A percentile compares a stretch with the other conserved stretches of the same genome.
phyloP scores from a whole-genome alignment of 1,140 invertebrate genomes.

The Steinernema feltiae region DNA sequence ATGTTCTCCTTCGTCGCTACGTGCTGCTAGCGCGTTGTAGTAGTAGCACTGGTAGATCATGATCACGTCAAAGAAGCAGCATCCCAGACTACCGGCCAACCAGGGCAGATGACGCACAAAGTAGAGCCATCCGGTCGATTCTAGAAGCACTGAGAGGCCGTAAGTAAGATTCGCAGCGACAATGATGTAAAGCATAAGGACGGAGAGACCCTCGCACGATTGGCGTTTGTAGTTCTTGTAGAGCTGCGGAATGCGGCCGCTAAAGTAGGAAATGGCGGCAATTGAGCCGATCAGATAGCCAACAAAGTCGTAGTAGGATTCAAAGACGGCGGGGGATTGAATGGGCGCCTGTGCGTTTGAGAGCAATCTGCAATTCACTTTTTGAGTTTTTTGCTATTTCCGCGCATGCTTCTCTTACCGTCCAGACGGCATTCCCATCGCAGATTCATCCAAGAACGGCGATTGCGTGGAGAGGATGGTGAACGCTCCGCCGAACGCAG shows the following conservation, averaged over 20 bases:
- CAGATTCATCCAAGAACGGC: neutral
- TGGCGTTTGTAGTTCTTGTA: slow-evolving; percentile 56
- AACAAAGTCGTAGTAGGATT: slow-evolving; percentile 25
- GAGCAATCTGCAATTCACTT: neutral
- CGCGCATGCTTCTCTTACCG: neutral
- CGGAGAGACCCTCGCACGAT: slow-evolving; percentile 52
- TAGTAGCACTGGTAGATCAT: slow-evolving; percentile 55
- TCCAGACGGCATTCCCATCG: neutral
- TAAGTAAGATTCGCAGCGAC: slow-evolving; percentile 57
- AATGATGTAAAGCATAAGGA: slow-evolving; percentile 58
- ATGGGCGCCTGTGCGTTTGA: neutral
- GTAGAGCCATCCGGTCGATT: slow-evolving; percentile 53
- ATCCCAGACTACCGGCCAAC: slow-evolving; percentile 53
- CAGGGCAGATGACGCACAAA: slow-evolving; percentile 52
- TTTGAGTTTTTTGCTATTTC: neutral
- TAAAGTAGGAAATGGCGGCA: slow-evolving; percentile 55
- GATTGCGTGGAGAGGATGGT: slow-evolving; percentile 13
- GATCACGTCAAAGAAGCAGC: slow-evolving; percentile 51
- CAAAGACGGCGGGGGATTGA: neutral
- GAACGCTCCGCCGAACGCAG: slow-evolving; percentile 27
- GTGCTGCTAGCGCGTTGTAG: slow-evolving; percentile 32
- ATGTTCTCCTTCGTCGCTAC: neutral
- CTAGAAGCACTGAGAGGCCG: slow-evolving; percentile 45
- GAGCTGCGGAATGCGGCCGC: slow-evolving; percentile 54
- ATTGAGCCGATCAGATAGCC: slow-evolving; percentile 56